Conservation (phyloP, 2,888 invertebrate genomes). For the Amiota mariae region DNA sequence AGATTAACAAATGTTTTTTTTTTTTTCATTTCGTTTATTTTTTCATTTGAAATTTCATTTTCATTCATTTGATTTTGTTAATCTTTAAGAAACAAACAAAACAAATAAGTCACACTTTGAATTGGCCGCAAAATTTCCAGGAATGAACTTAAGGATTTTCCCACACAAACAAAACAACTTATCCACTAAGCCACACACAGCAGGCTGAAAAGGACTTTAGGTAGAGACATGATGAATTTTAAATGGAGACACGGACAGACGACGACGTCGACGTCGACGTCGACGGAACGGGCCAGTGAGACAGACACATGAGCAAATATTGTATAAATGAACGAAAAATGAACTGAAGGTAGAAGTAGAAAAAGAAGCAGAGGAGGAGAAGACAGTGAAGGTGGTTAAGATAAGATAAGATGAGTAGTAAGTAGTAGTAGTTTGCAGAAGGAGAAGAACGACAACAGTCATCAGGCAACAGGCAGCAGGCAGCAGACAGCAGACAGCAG, state of each 20-base stretch:
- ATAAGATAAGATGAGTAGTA: neutral
- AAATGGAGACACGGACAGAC: neutral
- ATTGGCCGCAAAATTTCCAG: constrained; percentile 61
- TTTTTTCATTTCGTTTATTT: neutral
- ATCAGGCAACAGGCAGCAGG: constrained; percentile 49
- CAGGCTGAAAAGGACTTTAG: constrained; percentile 32
- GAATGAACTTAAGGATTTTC: constrained; percentile 54
- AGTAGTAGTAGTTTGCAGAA: neutral
- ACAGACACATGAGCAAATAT: constrained; percentile 9
- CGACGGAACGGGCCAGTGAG: neutral
- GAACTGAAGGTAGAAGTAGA: neutral
- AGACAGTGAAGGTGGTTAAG: neutral
- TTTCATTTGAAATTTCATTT: neutral
- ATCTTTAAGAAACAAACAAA: neutral
- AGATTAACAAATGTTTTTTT: constrained; percentile 43
- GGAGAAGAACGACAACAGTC: neutral
- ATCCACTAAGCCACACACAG: constrained; percentile 38
- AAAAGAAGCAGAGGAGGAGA: neutral
- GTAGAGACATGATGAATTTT: neutral
- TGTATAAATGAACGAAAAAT: neutral
- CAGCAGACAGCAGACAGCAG: constrained; percentile 38
- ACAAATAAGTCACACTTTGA: constrained; percentile 55
- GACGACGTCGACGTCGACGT: neutral
- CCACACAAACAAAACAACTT: constrained; percentile 49
- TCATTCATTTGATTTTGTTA: too few relatives aligned